A percentile compares a stretch with the other conserved stretches of the same genome.
phyloP scores from a whole-genome alignment of 2,888 invertebrate genomes.

The Euplexia lucipara region DNA sequence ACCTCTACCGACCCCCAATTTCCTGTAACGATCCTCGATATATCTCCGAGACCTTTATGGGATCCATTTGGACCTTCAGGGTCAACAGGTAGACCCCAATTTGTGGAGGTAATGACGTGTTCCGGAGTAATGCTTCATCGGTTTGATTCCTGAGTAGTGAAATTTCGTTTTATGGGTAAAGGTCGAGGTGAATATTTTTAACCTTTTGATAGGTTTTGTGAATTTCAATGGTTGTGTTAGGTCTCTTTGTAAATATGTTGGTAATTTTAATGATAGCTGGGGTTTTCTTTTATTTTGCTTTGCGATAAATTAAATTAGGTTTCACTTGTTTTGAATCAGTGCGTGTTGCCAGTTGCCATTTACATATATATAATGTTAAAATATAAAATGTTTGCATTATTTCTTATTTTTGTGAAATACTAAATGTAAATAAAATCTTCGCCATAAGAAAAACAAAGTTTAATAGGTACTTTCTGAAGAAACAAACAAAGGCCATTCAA shows the following conservation, averaged over 20 bases:
- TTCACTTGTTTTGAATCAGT: not conserved
- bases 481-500: not conserved
- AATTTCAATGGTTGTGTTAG: conserved; percentile 1
- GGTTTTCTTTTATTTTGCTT: conserved; percentile 3
- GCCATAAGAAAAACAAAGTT: not conserved
- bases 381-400: not conserved
- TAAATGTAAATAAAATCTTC: not conserved
- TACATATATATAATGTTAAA: too few relatives aligned
- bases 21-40: conserved; percentile 61
- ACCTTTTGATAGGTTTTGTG: not conserved
- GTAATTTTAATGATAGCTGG: conserved; percentile 13
- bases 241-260: conserved; percentile 7
- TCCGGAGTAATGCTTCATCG: conserved; percentile 55
- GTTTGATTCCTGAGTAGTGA: conserved; percentile 56
- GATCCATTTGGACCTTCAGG: conserved; percentile 56
- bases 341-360: not conserved
- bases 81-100: conserved; percentile 65
- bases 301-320: conserved; percentile 22
- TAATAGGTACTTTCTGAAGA: too few relatives aligned
- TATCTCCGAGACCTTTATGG: conserved; percentile 54
- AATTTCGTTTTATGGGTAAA: conserved; percentile 45
- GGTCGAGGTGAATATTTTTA: conserved; percentile 24
- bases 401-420: not conserved
- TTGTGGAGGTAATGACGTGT: conserved; percentile 65
- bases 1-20: conserved; percentile 54